Base-by-base conservation (phyloP, 2,888 invertebrate genomes). In the Drosophila nr. perissopoda region DNA sequence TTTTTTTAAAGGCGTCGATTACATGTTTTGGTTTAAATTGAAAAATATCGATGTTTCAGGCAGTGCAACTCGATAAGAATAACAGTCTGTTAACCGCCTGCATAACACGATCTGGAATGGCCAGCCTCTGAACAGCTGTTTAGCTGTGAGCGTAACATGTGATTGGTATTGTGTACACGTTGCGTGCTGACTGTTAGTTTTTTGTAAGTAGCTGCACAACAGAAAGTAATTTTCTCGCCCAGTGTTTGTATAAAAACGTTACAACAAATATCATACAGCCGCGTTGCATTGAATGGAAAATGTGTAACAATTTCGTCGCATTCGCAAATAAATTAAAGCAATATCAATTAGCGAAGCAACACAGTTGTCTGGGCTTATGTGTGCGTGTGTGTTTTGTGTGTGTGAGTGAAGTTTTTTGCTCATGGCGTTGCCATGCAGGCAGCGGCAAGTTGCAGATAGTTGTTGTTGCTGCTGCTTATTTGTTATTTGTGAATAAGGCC, bases 391-490 rank as follows among this genome's bases (percentile, higher is more conserved):
- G 45, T 16, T 21, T 25, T 29, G 53, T 65, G 34, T 63, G 45
- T 31, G 56, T 34, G 58, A 62, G 77, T 69, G 60, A 61, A 73
- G 69, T 80, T 78, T 77, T 80, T 80, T 78, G 69, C 77, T 73
- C 51, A 77, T 73, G 81, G 81, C 81, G 81, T 78, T 80, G 81
- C 81, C 81, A 80, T 76, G 76, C 77, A 67, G 60, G 53, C 52
- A 73, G 77, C 81, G 78, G 81, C 77, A 76, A 80, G 36, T 78
- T 69, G 31, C 31, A 63, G 60, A 62, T 56, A 57, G 58, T n/a
- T 72, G 40, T 33, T 56, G 40, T 33, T 45, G 40, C 16, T 58
- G 60, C 10, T 64, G 52, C 25, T 33, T 61, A 61, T 62, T 76
- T 68, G 59, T 76, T 76, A 63, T 71, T 78, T 71, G 76, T 61